Percentiles rank a stretch among this genome's conserved stretches.
Evolutionary conservation across 2,797 vertebrate species (phyloP).

Genomic region (Danio choprae): DNA sequence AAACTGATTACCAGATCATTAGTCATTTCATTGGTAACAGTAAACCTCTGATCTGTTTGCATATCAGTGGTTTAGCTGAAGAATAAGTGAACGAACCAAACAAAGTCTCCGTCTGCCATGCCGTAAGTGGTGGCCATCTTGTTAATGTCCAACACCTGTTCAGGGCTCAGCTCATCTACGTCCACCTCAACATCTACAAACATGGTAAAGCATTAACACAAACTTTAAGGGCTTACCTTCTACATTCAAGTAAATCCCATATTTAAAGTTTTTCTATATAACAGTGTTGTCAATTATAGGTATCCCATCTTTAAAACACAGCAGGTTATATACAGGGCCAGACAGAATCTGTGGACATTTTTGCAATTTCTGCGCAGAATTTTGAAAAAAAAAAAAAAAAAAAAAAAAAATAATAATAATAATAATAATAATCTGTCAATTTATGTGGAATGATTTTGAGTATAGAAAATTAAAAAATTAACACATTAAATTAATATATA

Average conservation of each 20-base stretch:
- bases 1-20: not conserved
- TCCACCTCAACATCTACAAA: conserved; percentile 96
- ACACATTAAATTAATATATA: no score
- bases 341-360: no score
- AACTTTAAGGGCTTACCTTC: not conserved
- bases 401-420: no score
- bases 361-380: no score
- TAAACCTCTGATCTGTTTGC: not conserved
- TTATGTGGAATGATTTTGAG: no score
- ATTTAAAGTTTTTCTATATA: not conserved
- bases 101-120: conserved; percentile 95
- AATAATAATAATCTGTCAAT: no score
- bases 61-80: not conserved
- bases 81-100: conserved; percentile 64
- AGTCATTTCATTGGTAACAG: conserved; percentile 22
- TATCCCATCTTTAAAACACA: no score
- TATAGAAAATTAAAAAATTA: no score
- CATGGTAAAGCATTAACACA: conserved; percentile 18
- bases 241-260: not conserved
- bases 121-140: conserved; percentile 94
- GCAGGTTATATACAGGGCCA: no score
- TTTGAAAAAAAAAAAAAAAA: no score
- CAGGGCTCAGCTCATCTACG: conserved; percentile 91
- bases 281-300: no score
- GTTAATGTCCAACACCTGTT: conserved; percentile 92